Evolutionary conservation across 2,797 vertebrate species (phyloP), one percentile per base, ranked within the genome.

Genomic region (Mormyrus hasselquistii): DNA sequence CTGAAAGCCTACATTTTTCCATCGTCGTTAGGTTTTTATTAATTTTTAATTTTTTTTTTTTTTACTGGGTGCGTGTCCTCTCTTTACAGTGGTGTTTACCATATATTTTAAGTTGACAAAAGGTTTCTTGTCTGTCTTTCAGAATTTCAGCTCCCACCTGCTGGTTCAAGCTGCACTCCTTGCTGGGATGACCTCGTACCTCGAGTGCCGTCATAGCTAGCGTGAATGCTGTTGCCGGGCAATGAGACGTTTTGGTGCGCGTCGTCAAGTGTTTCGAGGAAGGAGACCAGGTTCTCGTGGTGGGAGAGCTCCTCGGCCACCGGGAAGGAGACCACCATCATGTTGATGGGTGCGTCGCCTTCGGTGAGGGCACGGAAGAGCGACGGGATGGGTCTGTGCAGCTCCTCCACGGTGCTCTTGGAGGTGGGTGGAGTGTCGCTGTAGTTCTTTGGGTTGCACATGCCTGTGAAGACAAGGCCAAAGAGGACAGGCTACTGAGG

Each of bases 361-460:
- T 99, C 98, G 0, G 98, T 99, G 89, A 99, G 97, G 0, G 98
- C 98, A 1, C 97, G 96, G 95, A 99, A 99, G 89, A 99, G 96
- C 0, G 98, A 99, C 0, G 98, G 98, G 92, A 99, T 98, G 0
- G 98, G 97, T 19, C 97, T 97, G 25, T 98, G 97, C 89, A 99
- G 94, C 93, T 99, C 98, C 93, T 99, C 98, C 0, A 99, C 98
- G 0, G 98, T 99, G 95, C 98, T 99, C 95, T 99, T 99, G 0
- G 98, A 99, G 0, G 98, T 99, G 14, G 98, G 97, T 0, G 98
- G 98, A 0, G 98, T 98, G 94, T 99, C 98, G 3, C 97, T 99
- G 92, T 99, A 99, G 95, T 98, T 99, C 91, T 97, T 97, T 90
- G 98, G 98, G 93, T 99, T 99, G 90, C 98, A 99, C 98, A 99